Evolutionary conservation across 2,888 invertebrate genomes (phyloP).

Genomic region (Diogma glabrata): DNA sequence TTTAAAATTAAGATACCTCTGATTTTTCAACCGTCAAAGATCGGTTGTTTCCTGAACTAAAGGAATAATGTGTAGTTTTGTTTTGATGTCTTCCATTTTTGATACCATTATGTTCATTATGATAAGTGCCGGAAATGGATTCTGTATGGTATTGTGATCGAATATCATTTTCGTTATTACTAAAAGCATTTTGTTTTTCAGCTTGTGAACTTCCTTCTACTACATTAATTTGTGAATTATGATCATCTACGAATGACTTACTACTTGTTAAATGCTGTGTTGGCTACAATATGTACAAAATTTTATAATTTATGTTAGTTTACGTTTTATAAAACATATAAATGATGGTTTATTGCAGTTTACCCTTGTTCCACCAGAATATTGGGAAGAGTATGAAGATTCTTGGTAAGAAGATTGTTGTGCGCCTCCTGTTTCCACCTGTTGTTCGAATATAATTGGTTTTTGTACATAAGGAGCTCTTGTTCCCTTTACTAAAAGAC

Average conservation of each 20-base stretch:
- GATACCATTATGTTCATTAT: too few species aligned
- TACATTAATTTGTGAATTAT: constrained; percentile 4
- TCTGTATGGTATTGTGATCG: too few species aligned
- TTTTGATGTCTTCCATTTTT: too few species aligned
- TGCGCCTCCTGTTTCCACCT: background rate
- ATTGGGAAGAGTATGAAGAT: background rate
- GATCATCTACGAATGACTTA: constrained; percentile 5
- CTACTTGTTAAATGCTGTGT: too few species aligned
- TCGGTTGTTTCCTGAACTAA: too few species aligned
- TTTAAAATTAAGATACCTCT: too few species aligned
- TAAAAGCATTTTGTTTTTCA: too few species aligned
- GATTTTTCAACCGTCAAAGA: too few species aligned
- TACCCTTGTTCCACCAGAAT: constrained; percentile 5
- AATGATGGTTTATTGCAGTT: constrained; percentile 7
- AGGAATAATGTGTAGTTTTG: too few species aligned
- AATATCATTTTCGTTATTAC: too few species aligned
- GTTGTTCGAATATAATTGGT: background rate
- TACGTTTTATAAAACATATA: constrained; percentile 9
- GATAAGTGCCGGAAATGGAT: too few species aligned
- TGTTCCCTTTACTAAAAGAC: background rate
- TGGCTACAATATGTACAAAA: constrained; percentile 6
- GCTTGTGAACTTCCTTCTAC: constrained; percentile 6
- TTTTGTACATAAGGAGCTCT: too few species aligned
- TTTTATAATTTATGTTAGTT: constrained; percentile 4
- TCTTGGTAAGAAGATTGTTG: background rate